Percentiles rank a stretch among this genome's conserved stretches.
These are phyloP conservation scores for Pocota personata DNA, from an alignment of 2,888 invertebrate genomes.

Conservation along the genomic window DNA sequence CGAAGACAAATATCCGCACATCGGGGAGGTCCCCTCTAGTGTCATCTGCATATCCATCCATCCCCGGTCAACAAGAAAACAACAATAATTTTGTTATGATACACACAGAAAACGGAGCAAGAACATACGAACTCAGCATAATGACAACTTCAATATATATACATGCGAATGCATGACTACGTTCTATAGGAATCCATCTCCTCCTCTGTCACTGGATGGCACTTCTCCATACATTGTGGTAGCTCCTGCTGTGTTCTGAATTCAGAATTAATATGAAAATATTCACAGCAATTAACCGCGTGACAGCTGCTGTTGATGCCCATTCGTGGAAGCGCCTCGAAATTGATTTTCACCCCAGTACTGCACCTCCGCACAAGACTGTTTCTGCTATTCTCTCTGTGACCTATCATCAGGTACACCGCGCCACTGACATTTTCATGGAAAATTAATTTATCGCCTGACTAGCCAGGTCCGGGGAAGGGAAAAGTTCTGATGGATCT, in stretches of 20 bases:
- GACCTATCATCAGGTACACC: conserved; percentile 52
- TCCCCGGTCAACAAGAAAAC: neutral
- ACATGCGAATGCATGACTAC: conserved; percentile 26
- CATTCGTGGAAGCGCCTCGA: conserved; percentile 52
- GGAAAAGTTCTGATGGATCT: conserved; percentile 44
- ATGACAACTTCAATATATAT: conserved; percentile 43
- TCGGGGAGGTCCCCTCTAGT: neutral
- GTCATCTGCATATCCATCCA: conserved; percentile 34
- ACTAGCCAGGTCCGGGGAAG: neutral
- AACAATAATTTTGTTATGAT: neutral
- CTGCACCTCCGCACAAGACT: neutral
- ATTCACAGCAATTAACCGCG: conserved; percentile 52
- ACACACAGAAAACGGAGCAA: neutral
- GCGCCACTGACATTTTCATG: conserved; percentile 54
- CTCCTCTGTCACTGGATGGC: neutral
- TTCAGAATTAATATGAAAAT: conserved; percentile 49
- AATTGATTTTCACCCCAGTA: conserved; percentile 44
- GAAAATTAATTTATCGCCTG: conserved; percentile 55
- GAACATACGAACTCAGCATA: neutral
- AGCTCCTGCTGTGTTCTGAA: conserved; percentile 35
- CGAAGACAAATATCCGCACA: neutral
- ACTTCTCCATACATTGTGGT: conserved; percentile 17
- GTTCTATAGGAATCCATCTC: conserved; percentile 28
- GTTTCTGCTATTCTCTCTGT: neutral
- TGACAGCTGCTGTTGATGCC: conserved; percentile 50